phyloP scores from a whole-genome alignment of 2,888 invertebrate genomes.

The Pheosia tremula region DNA sequence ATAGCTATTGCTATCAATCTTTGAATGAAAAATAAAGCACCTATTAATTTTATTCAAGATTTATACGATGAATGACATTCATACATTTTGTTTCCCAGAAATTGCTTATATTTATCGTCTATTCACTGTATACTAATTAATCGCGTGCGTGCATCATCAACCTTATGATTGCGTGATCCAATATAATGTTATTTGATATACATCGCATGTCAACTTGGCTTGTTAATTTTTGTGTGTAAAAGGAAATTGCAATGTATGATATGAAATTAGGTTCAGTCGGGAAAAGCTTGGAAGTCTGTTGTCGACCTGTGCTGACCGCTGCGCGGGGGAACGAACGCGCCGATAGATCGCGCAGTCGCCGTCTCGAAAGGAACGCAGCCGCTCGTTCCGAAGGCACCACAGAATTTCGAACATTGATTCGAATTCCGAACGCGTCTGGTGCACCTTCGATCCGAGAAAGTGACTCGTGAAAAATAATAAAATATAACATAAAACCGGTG shows the following conservation, averaged over 20 bases:
- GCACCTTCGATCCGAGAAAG: slow-evolving; percentile 51
- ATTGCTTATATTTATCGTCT: slow-evolving; percentile 20
- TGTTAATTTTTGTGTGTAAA: slow-evolving; percentile 1
- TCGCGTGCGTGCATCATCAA: slow-evolving; percentile 3
- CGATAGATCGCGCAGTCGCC: slow-evolving; percentile 63
- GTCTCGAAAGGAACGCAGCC: slow-evolving; percentile 65
- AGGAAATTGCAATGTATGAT: slow-evolving; percentile 34
- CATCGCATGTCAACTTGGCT: slow-evolving; percentile 12
- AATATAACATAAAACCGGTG: slow-evolving; percentile 49
- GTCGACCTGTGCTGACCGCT: slow-evolving; percentile 60
- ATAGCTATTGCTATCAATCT: no score
- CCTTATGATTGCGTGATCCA: not conserved
- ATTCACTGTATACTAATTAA: slow-evolving; percentile 17
- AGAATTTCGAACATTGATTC: slow-evolving; percentile 38
- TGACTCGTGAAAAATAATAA: slow-evolving; percentile 55
- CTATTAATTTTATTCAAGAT: no score
- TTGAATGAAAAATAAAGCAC: no score
- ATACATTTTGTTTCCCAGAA: slow-evolving; percentile 30
- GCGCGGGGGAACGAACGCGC: slow-evolving; percentile 68
- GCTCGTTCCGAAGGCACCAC: slow-evolving; percentile 42
- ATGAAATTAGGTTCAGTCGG: slow-evolving; percentile 18
- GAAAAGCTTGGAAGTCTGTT: slow-evolving; percentile 23
- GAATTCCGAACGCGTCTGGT: slow-evolving; percentile 41
- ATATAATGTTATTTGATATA: not conserved
- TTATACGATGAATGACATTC: not conserved